Base-by-base conservation (phyloP, 1,140 invertebrate species). In the Amyelois transitella region DNA sequence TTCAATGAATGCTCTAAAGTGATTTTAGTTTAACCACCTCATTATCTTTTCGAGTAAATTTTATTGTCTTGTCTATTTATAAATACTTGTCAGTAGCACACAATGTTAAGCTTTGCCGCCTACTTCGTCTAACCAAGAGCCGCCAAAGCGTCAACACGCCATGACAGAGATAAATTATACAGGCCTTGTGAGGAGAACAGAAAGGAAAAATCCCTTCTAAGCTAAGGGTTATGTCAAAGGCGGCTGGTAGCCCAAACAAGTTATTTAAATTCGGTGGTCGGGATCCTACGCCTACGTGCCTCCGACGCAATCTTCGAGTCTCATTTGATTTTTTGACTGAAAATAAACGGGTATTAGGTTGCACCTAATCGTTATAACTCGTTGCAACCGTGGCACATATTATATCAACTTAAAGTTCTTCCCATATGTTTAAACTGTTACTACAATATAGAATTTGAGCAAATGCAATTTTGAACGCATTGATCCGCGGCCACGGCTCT, bases 201-300 rank as follows among this genome's bases (percentile, higher is more conserved):
- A 68, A 58, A 77, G 62, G 53, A 51, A 45, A 17, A 60, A 71
- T 64, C 63, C 60, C 59, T 68, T 68, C 69, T 63, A 70, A 76
- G 51, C 66, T 59, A 67, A 78, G 80, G 80, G 71, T 75, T 79
- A 76, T 72, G 80, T 83, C 72, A 80, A 77, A 76, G 69, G 72
- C 71, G 64, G 69, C 69, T 56, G 72, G 80, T 69, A 79, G 72
- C 74, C 66, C 64, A 77, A 85, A 86, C 82, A 71, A 77, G 82
- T 84, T 86, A 84, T 86, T 84, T 73, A 81, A 86, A 86, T 86
- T 81, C 66, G 67, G 60, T 61, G 64, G 66, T 69, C 71, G 70
- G 60, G 68, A n/a, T 66, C 66, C 58, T 68, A 75, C 71, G 71
- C 73, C 72, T 69, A 75, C 75, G 65, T 45, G 53, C 51, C 56